These are phyloP conservation scores for Phengaris alcon DNA, from an alignment of 2,888 invertebrate species.

Conservation along the genomic window DNA sequence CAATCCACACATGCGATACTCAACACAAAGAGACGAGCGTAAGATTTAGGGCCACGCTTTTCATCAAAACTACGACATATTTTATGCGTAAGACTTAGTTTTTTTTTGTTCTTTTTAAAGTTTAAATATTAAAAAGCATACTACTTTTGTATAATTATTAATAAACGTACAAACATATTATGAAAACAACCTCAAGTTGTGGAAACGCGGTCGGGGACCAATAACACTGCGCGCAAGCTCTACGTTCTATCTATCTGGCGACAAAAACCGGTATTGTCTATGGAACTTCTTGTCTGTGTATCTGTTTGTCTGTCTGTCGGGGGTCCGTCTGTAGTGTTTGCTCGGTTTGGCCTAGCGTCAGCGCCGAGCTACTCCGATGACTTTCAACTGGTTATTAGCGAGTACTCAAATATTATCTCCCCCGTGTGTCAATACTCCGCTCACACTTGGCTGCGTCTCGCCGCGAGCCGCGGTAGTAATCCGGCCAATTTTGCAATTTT, in stretches of 20 bases:
- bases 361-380: not conserved
- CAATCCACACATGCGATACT: not conserved
- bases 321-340: constrained; percentile 20
- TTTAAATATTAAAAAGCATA: not conserved
- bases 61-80: not conserved
- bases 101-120: not conserved
- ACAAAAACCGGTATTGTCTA: not conserved
- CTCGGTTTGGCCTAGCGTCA: constrained; percentile 31
- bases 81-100: not conserved
- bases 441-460: not conserved
- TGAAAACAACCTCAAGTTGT: not conserved
- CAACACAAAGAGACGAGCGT: not conserved
- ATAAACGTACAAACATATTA: not conserved
- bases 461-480: not conserved
- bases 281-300: not conserved
- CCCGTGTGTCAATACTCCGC: constrained; percentile 6
- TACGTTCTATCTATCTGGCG: not conserved
- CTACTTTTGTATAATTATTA: not conserved
- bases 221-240: not conserved
- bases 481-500: constrained; percentile 27
- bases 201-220: not conserved
- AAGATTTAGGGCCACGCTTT: not conserved
- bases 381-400: constrained; percentile 4
- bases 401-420: not conserved
- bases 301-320: constrained; percentile 16